A percentile compares a stretch with the other conserved stretches of the same genome.
phyloP scores from a whole-genome alignment of 2,888 invertebrate genomes.

The Drosophila birchii region DNA sequence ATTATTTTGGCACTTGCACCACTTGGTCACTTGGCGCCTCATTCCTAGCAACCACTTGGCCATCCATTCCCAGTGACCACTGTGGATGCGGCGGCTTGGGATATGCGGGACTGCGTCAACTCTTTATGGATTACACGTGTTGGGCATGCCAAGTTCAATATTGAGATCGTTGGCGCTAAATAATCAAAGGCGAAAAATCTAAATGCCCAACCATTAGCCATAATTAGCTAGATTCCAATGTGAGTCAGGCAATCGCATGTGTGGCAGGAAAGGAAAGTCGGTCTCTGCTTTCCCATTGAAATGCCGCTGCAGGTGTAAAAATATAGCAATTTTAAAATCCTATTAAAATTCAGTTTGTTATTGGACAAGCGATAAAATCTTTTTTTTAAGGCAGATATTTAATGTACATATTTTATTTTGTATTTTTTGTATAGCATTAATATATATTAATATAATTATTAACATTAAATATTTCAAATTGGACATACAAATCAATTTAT shows the following conservation, averaged over 20 bases:
- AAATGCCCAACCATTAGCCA: constrained; percentile 28
- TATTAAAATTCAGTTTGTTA: not conserved
- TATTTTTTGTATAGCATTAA: too few relatives aligned
- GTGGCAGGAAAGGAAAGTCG: constrained; percentile 1
- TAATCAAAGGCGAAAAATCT: constrained; percentile 46
- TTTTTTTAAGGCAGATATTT: not conserved
- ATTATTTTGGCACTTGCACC: constrained; percentile 9
- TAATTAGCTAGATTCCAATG: constrained; percentile 45
- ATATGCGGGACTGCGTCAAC: constrained; percentile 58
- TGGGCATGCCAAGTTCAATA: constrained; percentile 52
- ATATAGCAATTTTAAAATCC: not conserved
- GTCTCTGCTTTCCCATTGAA: not conserved
- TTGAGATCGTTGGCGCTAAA: constrained; percentile 33
- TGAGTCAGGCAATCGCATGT: constrained; percentile 21
- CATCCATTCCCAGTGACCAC: not conserved
- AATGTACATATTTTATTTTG: not conserved
- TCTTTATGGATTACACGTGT: constrained; percentile 75
- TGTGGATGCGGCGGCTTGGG: not conserved
- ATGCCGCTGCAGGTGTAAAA: not conserved
- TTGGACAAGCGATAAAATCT: not conserved
- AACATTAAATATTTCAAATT: not conserved
- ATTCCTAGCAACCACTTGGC: not conserved
- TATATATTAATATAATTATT: not conserved
- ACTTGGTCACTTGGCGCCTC: not conserved
- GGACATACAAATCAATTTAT: not conserved